These are phyloP conservation scores for Sphyrna mokarran DNA, from an alignment of 2,113 vertebrate species.

Conservation along the genomic window DNA sequence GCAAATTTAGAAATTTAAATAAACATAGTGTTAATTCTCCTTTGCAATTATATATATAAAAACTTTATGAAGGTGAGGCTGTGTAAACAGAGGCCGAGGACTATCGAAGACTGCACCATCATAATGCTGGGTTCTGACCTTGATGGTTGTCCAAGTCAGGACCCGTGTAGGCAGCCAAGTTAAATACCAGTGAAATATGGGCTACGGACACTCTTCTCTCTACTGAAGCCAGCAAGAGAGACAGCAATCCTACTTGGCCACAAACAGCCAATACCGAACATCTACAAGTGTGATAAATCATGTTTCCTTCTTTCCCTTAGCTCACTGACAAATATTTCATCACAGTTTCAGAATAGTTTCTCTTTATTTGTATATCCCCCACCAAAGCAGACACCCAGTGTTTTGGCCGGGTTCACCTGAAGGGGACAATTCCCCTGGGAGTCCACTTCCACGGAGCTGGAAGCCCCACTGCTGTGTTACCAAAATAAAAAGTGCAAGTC, in stretches of 20 bases:
- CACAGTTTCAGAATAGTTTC: not conserved
- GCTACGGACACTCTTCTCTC: constrained; percentile 2
- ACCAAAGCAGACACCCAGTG: not conserved
- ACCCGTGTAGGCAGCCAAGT: not conserved
- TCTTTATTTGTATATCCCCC: not conserved
- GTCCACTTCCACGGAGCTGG: too few relatives aligned
- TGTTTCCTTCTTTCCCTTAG: not conserved
- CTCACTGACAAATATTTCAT: not conserved
- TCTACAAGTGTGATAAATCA: constrained; percentile 18
- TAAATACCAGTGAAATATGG: constrained; percentile 29
- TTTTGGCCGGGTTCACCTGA: not conserved
- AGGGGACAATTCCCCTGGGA: not conserved
- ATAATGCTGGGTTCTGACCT: not conserved
- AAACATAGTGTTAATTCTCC: not conserved
- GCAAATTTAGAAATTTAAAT: not conserved
- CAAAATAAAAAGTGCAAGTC: not conserved
- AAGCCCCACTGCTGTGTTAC: not conserved
- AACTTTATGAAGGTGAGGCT: not conserved
- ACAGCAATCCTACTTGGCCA: constrained; percentile 31
- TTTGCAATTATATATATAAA: not conserved
- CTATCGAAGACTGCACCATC: not conserved
- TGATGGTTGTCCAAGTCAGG: not conserved
- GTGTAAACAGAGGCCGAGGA: not conserved
- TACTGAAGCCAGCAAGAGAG: constrained; percentile 24
- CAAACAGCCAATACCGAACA: not conserved